Percentiles rank a stretch among this genome's conserved stretches.
Evolutionary conservation across 2,113 vertebrate genomes (phyloP).

Genomic region (Saguinus imperator): DNA sequence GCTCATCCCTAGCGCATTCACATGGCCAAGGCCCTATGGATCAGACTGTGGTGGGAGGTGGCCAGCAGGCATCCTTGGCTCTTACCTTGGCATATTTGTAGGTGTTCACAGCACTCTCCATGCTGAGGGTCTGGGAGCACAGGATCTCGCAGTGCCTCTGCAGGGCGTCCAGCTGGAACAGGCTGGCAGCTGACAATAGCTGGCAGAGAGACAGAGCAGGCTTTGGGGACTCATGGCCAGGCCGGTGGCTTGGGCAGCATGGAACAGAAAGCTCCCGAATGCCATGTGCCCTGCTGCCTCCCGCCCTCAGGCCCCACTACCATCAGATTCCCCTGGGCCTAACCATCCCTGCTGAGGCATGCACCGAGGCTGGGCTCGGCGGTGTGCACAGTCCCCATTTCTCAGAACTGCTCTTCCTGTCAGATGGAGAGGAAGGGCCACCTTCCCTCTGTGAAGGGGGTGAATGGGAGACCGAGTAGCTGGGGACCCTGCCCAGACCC

Average conservation of each 20-base stretch:
- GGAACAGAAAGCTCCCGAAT: too few relatives aligned
- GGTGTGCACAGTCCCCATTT: not conserved
- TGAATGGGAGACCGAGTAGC: not conserved
- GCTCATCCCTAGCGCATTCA: not conserved
- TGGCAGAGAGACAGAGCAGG: constrained; percentile 63
- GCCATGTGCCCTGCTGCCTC: not conserved
- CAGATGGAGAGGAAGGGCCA: not conserved
- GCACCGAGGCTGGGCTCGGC: not conserved
- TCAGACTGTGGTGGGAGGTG: fast-evolving
- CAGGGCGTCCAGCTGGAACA: constrained; percentile 93
- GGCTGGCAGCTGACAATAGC: constrained; percentile 93
- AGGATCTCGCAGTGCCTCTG: constrained; percentile 96
- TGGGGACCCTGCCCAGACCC: not conserved
- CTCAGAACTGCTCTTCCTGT: not conserved
- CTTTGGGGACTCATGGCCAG: not conserved
- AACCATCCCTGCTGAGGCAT: not conserved
- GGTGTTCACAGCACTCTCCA: constrained; percentile 92
- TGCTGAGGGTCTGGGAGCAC: constrained; percentile 91
- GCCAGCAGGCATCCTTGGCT: fast-evolving
- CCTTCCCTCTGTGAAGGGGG: too few relatives aligned
- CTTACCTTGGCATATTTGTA: constrained; percentile 96
- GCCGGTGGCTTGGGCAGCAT: not conserved
- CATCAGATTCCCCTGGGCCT: not conserved
- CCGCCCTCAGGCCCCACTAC: not conserved
- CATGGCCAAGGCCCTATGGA: too few relatives aligned